A percentile compares a stretch with the other conserved stretches of the same genome.
Evolutionary conservation across 2,113 vertebrate species (phyloP).

Genomic region (Heterotilapia buettikoferi): DNA sequence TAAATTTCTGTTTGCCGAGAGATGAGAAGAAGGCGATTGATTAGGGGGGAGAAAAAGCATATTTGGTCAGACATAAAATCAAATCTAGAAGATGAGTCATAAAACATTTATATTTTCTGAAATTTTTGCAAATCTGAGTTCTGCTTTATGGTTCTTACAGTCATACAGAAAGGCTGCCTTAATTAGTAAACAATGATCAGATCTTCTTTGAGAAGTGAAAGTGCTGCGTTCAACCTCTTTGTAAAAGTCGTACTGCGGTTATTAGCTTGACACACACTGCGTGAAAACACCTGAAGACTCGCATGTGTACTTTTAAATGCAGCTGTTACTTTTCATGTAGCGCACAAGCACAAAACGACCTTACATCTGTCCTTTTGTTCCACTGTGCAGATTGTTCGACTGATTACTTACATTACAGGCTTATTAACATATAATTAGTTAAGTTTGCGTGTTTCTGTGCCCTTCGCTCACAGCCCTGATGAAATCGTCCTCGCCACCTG

Average conservation of each 20-base stretch:
- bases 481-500: conserved; percentile 33
- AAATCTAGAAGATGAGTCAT: neutral
- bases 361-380: conserved; percentile 17
- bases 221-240: neutral
- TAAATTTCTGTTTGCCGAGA: neutral
- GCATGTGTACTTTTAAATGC: neutral
- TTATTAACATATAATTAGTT: conserved; percentile 38
- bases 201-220: neutral
- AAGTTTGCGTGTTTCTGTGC: neutral
- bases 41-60: neutral
- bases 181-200: neutral
- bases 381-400: neutral
- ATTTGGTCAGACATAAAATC: neutral
- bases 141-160: neutral
- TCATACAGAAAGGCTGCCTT: neutral
- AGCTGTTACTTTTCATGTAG: neutral
- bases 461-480: conserved; percentile 34
- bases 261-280: neutral
- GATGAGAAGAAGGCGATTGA: neutral
- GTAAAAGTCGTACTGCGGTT: neutral
- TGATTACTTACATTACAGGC: conserved; percentile 30
- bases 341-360: neutral
- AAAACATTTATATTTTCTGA: neutral
- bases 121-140: neutral
- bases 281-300: neutral